Percentiles rank a stretch among this genome's conserved stretches.
phyloP scores from a whole-genome alignment of 92 coral and sea anemone species.

The Epizoanthus fatuus region DNA sequence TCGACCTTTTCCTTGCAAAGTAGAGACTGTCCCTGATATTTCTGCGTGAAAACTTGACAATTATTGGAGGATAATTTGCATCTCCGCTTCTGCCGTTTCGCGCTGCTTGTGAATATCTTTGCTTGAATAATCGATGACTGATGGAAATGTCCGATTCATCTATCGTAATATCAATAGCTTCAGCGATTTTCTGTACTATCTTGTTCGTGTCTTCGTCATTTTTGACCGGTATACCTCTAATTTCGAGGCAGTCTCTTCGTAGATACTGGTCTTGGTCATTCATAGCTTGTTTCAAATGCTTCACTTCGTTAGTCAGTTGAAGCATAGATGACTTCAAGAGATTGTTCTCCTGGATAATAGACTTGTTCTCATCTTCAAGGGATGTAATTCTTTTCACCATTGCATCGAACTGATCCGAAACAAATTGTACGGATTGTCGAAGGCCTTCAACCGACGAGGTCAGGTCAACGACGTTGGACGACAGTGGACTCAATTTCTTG shows the following conservation, averaged over 20 bases:
- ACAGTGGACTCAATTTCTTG: not conserved
- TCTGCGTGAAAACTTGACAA: conserved; percentile 2
- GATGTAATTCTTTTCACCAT: conserved; percentile 10
- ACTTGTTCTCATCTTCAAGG: not conserved
- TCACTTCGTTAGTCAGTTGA: conserved; percentile 2
- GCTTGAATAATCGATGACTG: not conserved
- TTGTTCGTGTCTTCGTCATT: conserved; percentile 12
- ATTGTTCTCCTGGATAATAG: not conserved
- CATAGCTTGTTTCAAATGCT: not conserved
- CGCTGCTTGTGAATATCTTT: not conserved
- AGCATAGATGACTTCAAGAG: not conserved
- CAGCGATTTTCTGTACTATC: conserved; percentile 13
- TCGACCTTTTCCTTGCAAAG: conserved; percentile 18
- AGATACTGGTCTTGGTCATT: conserved; percentile 5
- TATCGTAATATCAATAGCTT: conserved; percentile 2
- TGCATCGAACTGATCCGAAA: conserved; percentile 10
- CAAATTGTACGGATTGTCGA: conserved; percentile 22
- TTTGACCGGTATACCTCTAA: conserved; percentile 10
- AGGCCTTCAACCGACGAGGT: conserved; percentile 18
- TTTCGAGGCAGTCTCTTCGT: not conserved
- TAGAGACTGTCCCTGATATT: conserved; percentile 2
- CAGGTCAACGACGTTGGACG: not conserved
- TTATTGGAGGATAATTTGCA: conserved; percentile 17
- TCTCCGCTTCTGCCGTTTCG: conserved; percentile 7
- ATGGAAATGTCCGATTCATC: not conserved